Evolutionary conservation across 2,888 invertebrate genomes (phyloP), one percentile per base, ranked within the genome.

Genomic region (Caradrina kadenii): DNA sequence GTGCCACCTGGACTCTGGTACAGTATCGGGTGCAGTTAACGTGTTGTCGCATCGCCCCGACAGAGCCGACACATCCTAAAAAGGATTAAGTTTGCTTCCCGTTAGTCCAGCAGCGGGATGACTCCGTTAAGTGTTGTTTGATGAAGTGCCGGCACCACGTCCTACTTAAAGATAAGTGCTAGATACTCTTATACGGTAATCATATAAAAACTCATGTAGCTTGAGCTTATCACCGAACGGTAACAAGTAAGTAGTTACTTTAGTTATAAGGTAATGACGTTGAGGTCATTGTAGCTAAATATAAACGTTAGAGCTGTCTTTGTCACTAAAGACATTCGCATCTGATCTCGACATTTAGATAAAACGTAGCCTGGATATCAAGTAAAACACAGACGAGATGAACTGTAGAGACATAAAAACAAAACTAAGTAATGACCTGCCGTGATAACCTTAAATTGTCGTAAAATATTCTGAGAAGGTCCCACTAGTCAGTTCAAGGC

Each of bases 41-140:
- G 35, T 35, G 35, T 35, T 8, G 35, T 7, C 35, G 35, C 77
- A 75, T 81, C 85, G 81, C 82, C 73, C 73, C 83, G 85, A 71
- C 81, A 77, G 75, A 76, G 70, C 80, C 70, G 89, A 90, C 78
- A 87, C 86, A 86, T 91, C 94, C 94, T 89, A 93, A 94, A 91
- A 94, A 93, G 95, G 94, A 87, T 86, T 89, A 90, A 88, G 89
- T 89, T 91, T 79, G 84, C 87, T 91, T 93, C 91, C 95, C 94
- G 94, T 94, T 93, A 93, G 81, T 87, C 85, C 84, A 87, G 85
- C 86, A 86, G 86, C 83, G 82, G 82, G 87, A 87, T 88, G 87
- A 83, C 89, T 91, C 91, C 91, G 93, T 84, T 84, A 84, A 59
- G 67, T 58, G 78, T 91, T 92, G 92, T 89, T 86, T 90, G 86